phyloP scores from a whole-genome alignment of 1,140 invertebrate species.

The Asbolus verrucosus region DNA sequence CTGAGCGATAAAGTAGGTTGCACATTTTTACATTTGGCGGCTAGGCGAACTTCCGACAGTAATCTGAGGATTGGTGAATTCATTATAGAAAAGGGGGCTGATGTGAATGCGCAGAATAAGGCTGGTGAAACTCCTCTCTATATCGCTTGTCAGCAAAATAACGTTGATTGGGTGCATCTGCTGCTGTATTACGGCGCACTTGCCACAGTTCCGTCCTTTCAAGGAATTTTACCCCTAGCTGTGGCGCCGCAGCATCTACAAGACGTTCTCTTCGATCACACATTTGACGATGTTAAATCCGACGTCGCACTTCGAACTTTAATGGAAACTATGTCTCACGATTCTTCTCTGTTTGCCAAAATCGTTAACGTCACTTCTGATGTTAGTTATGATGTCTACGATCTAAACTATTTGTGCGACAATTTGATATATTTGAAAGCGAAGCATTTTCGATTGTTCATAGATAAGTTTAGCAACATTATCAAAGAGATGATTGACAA shows the following conservation, averaged over 20 bases:
- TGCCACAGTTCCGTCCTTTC: neutral
- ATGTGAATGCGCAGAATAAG: neutral
- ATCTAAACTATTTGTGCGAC: too few species aligned
- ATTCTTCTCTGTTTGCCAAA: neutral
- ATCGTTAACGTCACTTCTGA: neutral
- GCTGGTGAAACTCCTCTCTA: constrained; percentile 1
- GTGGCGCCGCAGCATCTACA: neutral
- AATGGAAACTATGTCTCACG: neutral
- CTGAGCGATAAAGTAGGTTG: neutral
- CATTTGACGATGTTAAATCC: neutral
- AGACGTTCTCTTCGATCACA: constrained; percentile 19
- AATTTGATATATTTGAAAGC: neutral
- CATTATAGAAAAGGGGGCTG: constrained; percentile 7
- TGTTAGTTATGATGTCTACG: neutral
- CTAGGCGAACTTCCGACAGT: too few species aligned
- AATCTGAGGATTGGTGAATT: too few species aligned
- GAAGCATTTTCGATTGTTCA: constrained; percentile 1
- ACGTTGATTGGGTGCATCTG: neutral
- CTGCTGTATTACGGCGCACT: constrained; percentile 8
- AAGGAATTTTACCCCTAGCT: neutral
- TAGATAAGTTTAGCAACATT: neutral
- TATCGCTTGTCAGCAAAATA: neutral
- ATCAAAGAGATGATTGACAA: constrained; percentile 14
- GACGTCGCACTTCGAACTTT: neutral
- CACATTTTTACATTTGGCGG: neutral